Percentiles rank a stretch among this genome's conserved stretches.
phyloP scores from a whole-genome alignment of 2,888 invertebrate genomes.

The Melolontha melolontha region DNA sequence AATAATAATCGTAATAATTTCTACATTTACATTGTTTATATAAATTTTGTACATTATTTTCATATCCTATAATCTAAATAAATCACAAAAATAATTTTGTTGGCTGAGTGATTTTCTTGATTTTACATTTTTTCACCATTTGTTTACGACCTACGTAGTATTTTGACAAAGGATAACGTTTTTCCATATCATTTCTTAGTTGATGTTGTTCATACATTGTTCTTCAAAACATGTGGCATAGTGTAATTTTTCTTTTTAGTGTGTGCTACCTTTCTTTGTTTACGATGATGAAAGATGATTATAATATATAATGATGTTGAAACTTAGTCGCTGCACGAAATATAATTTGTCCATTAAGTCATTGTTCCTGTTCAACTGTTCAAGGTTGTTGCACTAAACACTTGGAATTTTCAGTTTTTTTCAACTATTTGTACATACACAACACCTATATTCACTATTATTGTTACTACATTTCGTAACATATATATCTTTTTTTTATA shows the following conservation, averaged over 20 bases:
- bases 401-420: slow-evolving; percentile 22
- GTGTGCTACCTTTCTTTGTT: slow-evolving; percentile 56
- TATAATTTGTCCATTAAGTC: slow-evolving; percentile 42
- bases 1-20: slow-evolving; percentile 63
- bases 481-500: slow-evolving; percentile 50
- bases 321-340: slow-evolving; percentile 52
- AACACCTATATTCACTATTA: slow-evolving; percentile 60
- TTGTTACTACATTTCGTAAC: slow-evolving; percentile 61
- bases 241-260: slow-evolving; percentile 47
- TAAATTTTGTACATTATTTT: slow-evolving; percentile 69
- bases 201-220: slow-evolving; percentile 25
- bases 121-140: slow-evolving; percentile 10
- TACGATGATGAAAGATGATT: slow-evolving; percentile 28
- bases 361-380: slow-evolving; percentile 49
- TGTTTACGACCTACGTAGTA: slow-evolving; percentile 16
- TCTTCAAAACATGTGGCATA: slow-evolving; percentile 13
- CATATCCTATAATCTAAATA: slow-evolving; percentile 66
- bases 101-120: slow-evolving; percentile 59
- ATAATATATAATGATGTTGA: slow-evolving; percentile 40
- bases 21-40: slow-evolving; percentile 66
- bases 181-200: slow-evolving; percentile 16
- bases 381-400: slow-evolving; percentile 61
- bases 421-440: slow-evolving; percentile 62
- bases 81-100: slow-evolving; percentile 68
- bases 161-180: slow-evolving; percentile 19